Conservation (phyloP, 2,888 invertebrate genomes). For the Acanthosoma haemorrhoidale region DNA sequence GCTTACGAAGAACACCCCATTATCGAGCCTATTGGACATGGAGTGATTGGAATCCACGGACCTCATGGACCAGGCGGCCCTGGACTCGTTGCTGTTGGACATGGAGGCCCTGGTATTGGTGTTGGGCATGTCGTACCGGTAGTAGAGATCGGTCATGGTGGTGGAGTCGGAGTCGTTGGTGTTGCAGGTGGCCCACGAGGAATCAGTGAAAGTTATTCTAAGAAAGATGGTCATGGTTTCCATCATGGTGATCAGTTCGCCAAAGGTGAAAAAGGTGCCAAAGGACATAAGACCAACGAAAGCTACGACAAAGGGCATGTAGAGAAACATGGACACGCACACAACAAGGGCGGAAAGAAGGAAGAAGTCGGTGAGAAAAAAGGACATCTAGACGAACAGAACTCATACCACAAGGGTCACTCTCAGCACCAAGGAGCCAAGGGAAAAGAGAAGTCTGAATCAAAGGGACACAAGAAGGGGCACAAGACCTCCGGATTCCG, state of each 20-base stretch:
- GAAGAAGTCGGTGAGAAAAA: conserved; percentile 55
- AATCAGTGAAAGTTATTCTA: conserved; percentile 38
- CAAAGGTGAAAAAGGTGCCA: conserved; percentile 53
- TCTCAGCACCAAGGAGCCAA: conserved; percentile 50
- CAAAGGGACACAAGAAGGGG: conserved; percentile 61
- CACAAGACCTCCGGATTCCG: conserved; percentile 66
- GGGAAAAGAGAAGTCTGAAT: conserved; percentile 55
- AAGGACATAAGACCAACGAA: conserved; percentile 50
- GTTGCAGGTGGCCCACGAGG: neutral
- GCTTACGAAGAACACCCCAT: conserved; percentile 27
- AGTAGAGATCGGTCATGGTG: neutral
- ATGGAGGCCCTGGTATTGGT: conserved; percentile 21
- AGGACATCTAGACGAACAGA: conserved; percentile 53
- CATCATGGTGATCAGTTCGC: conserved; percentile 52
- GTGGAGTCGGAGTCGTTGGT: neutral
- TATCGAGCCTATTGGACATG: neutral
- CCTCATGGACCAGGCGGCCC: conserved; percentile 19
- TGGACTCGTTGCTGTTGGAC: neutral
- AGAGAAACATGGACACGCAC: conserved; percentile 55
- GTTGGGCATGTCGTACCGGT: neutral
- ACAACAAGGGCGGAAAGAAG: conserved; percentile 54
- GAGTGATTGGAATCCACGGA: neutral
- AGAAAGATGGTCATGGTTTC: conserved; percentile 42
- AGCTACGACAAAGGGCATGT: conserved; percentile 54
- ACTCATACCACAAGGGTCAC: conserved; percentile 54